A percentile compares a stretch with the other conserved stretches of the same genome.
Conservation (phyloP, 2,888 invertebrate species). For the Apamea sordens region DNA sequence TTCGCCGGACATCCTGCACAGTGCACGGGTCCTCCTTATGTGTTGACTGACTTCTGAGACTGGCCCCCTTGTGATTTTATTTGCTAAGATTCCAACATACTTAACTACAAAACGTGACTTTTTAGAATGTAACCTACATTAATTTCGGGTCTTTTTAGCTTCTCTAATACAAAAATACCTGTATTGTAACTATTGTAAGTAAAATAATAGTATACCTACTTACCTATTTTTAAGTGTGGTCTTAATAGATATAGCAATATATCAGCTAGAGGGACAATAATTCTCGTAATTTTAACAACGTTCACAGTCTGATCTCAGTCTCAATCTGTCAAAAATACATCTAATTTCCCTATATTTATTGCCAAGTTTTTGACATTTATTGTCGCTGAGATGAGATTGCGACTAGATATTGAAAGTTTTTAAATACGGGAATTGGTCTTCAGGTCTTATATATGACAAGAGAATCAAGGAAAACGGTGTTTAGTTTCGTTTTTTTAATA, state of each 20-base stretch:
- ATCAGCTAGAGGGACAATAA: too few species aligned
- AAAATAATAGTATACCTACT: neutral
- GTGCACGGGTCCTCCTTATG: neutral
- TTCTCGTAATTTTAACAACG: too few species aligned
- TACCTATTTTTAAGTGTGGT: neutral
- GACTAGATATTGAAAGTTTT: too few species aligned
- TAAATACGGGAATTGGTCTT: too few species aligned
- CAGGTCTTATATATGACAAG: neutral
- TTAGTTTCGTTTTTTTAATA: neutral
- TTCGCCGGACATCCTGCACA: constrained; percentile 2
- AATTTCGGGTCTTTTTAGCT: neutral
- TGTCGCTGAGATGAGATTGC: too few species aligned
- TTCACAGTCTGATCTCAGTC: too few species aligned
- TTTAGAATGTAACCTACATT: neutral
- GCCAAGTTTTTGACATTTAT: too few species aligned
- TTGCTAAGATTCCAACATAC: neutral
- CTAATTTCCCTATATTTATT: too few species aligned
- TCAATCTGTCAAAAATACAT: too few species aligned
- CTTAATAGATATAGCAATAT: too few species aligned
- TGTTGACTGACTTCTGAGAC: neutral
- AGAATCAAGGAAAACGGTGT: neutral
- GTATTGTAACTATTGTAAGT: neutral
- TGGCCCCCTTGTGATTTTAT: neutral
- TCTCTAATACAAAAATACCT: neutral
- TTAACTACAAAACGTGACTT: neutral